These are phyloP conservation scores for Poecilia wingei DNA, from an alignment of 2,797 vertebrate genomes.

Conservation along the genomic window DNA sequence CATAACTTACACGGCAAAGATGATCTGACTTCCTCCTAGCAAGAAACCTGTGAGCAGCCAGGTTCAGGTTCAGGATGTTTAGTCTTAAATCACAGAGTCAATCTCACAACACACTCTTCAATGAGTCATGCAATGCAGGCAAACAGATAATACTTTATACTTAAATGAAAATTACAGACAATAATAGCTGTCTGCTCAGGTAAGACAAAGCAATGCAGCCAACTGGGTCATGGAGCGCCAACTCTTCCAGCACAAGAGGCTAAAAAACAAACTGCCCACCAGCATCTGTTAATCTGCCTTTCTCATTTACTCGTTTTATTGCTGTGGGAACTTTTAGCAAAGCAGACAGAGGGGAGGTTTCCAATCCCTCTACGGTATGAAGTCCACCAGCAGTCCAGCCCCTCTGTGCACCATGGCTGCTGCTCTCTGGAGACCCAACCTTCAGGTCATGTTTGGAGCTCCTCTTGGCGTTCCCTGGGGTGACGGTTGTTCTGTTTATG, in stretches of 20 bases:
- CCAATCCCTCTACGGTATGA: slow-evolving; percentile 49
- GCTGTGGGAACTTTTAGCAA: slow-evolving; percentile 62
- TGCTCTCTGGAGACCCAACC: slow-evolving; percentile 33
- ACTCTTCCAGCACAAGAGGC: background rate
- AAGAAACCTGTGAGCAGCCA: slow-evolving; percentile 28
- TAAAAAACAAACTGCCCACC: slow-evolving; percentile 8
- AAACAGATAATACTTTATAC: background rate
- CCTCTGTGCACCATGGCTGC: slow-evolving; percentile 6
- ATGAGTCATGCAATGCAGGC: background rate
- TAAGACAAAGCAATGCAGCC: slow-evolving; percentile 7
- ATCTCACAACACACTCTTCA: slow-evolving; percentile 6
- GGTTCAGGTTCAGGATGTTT: slow-evolving; percentile 11
- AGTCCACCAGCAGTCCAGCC: slow-evolving; percentile 20
- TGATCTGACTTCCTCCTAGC: slow-evolving; percentile 27
- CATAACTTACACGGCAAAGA: slow-evolving; percentile 37
- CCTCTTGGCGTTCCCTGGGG: slow-evolving; percentile 5
- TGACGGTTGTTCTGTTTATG: slow-evolving; percentile 23
- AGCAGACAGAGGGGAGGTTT: slow-evolving; percentile 47
- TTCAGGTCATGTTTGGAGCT: slow-evolving; percentile 34
- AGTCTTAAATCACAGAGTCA: slow-evolving; percentile 7
- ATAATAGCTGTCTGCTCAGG: background rate
- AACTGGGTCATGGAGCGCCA: slow-evolving; percentile 28
- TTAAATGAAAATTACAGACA: slow-evolving; percentile 7
- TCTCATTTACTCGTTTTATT: slow-evolving; percentile 64
- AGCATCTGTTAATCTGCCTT: slow-evolving; percentile 49